These are phyloP conservation scores for Ochotona princeps DNA, from an alignment of 2,113 vertebrate species.

Conservation along the genomic window DNA sequence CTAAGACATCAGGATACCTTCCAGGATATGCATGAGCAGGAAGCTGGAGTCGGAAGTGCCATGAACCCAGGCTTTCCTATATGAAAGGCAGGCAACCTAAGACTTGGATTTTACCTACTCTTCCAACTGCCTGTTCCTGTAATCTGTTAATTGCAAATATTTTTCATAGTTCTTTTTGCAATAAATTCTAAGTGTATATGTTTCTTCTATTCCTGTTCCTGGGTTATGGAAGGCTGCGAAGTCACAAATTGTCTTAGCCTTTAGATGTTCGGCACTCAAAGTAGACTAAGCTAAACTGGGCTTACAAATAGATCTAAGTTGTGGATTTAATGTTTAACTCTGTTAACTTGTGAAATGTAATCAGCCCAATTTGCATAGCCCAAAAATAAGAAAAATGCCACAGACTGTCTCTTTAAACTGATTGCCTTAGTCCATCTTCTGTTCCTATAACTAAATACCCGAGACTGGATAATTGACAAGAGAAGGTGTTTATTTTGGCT, in stretches of 20 bases:
- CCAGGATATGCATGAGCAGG: too few relatives aligned
- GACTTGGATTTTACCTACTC: too few relatives aligned
- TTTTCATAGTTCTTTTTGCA: slow-evolving; percentile 30
- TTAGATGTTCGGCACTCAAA: not conserved
- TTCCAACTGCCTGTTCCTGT: too few relatives aligned
- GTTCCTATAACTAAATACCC: not conserved
- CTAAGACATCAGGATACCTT: too few relatives aligned
- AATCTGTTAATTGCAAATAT: not conserved
- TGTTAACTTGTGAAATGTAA: not conserved
- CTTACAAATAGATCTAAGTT: not conserved
- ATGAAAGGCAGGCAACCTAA: too few relatives aligned
- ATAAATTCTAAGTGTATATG: not conserved
- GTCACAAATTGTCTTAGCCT: not conserved
- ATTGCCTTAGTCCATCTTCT: not conserved
- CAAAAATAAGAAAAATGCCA: not conserved
- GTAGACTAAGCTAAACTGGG: not conserved
- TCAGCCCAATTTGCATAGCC: not conserved
- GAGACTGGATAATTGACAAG: not conserved
- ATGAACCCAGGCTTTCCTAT: too few relatives aligned
- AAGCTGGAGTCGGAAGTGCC: too few relatives aligned
- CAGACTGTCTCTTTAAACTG: not conserved
- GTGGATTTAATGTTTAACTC: too few relatives aligned
- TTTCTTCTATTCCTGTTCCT: slow-evolving; percentile 2
- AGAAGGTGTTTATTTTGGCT: not conserved
- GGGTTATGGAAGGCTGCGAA: not conserved